These are phyloP conservation scores for Beroe forskalii DNA, from an alignment of 37 sponge, comb jelly and placozoan species.

Conservation along the genomic window DNA sequence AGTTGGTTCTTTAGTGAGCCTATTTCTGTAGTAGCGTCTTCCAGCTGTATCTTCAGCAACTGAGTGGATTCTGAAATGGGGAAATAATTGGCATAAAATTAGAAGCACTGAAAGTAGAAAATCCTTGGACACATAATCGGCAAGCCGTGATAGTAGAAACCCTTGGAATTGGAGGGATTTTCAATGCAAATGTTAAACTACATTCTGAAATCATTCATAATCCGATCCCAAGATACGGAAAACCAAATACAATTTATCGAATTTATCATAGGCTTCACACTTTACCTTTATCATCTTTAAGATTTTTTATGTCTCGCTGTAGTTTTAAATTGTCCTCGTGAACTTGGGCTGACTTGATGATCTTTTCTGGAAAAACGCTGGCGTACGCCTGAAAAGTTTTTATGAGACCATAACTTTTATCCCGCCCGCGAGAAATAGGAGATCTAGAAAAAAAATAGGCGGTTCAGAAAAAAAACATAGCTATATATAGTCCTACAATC, in stretches of 20 bases:
- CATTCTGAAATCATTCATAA: not conserved
- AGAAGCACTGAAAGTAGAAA: too few species aligned
- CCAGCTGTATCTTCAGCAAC: conserved; percentile 31
- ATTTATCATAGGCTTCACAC: not conserved
- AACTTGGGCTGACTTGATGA: not conserved
- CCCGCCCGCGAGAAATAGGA: too few species aligned
- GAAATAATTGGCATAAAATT: not conserved
- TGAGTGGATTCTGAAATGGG: not conserved
- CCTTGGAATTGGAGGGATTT: too few species aligned
- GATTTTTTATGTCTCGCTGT: not conserved
- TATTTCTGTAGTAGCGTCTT: not conserved
- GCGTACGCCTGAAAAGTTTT: conserved; percentile 31
- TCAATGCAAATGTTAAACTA: too few species aligned
- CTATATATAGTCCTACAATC: not conserved
- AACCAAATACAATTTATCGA: not conserved
- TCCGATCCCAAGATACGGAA: not conserved
- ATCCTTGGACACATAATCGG: too few species aligned
- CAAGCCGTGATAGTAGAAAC: too few species aligned
- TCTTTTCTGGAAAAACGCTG: conserved; percentile 47
- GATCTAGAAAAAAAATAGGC: too few species aligned
- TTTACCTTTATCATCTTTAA: conserved; percentile 28
- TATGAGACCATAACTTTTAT: too few species aligned
- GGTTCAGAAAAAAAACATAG: not conserved
- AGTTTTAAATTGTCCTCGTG: conserved; percentile 19
- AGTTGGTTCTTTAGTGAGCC: not conserved